phyloP scores from a whole-genome alignment of 2,113 vertebrate species.

The Haemorhous mexicanus region DNA sequence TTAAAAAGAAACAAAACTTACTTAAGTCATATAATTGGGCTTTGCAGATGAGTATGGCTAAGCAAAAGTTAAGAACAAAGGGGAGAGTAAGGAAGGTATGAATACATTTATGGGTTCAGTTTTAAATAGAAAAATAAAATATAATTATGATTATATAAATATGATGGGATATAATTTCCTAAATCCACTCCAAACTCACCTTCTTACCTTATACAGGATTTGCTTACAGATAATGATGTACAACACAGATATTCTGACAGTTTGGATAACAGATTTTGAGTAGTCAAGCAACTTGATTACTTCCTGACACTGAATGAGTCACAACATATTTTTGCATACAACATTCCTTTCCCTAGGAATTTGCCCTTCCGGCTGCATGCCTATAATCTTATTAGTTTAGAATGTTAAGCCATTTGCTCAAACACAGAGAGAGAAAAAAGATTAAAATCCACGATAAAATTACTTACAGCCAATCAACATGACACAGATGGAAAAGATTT shows the following conservation, averaged over 20 bases:
- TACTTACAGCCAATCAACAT: conserved; percentile 99
- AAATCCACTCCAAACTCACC: background rate
- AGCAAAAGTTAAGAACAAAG: background rate
- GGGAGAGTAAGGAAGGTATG: background rate
- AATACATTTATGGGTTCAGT: background rate
- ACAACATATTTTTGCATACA: background rate
- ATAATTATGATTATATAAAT: background rate
- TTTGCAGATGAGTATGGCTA: background rate
- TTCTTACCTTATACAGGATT: background rate
- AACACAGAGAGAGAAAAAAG: background rate
- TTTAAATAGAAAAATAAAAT: background rate
- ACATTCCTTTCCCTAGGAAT: background rate
- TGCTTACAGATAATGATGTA: background rate
- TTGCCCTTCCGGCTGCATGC: background rate
- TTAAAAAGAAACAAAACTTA: conserved; percentile 64
- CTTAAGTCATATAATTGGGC: background rate
- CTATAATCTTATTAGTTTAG: background rate
- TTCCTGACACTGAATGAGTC: background rate
- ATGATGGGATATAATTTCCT: background rate
- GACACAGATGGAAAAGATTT: conserved; percentile 99
- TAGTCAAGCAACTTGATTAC: background rate
- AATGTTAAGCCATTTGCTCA: background rate
- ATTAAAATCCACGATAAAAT: conserved; percentile 12
- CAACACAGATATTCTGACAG: background rate
- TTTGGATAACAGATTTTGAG: conserved; percentile 13